phyloP scores from a whole-genome alignment of 2,113 vertebrate genomes.

The Mirza zaza region DNA sequence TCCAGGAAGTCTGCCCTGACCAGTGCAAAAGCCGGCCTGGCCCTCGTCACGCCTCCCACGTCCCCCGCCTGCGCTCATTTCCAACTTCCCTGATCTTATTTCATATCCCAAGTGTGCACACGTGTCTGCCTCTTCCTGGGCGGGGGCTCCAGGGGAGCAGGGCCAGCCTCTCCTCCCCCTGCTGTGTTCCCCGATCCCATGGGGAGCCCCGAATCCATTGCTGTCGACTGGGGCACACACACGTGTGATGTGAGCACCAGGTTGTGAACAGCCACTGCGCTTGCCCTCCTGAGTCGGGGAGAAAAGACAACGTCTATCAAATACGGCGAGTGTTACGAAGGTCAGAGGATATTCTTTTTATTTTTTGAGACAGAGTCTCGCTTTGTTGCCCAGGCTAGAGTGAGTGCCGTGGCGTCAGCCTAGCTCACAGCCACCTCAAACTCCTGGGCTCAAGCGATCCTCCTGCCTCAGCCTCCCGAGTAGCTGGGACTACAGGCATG shows the following conservation, averaged over 20 bases:
- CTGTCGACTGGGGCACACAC: accelerated
- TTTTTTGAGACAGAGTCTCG: too few relatives aligned
- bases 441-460: too few relatives aligned
- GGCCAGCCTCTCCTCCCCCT: not conserved
- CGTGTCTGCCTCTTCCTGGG: not conserved
- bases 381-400: too few relatives aligned
- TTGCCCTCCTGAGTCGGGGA: not conserved
- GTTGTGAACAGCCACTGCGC: not conserved
- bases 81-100: too few relatives aligned
- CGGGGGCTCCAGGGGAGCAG: not conserved
- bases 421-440: too few relatives aligned
- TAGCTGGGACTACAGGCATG: too few relatives aligned
- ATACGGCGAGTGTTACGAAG: accelerated
- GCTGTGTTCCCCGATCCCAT: accelerated
- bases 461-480: too few relatives aligned
- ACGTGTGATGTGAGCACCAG: too few relatives aligned
- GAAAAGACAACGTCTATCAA: too few relatives aligned
- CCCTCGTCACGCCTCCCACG: accelerated
- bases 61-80: too few relatives aligned
- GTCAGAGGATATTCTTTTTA: too few relatives aligned
- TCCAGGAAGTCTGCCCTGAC: not conserved
- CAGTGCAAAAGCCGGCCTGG: accelerated
- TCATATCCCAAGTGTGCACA: accelerated
- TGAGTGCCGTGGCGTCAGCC: too few relatives aligned
- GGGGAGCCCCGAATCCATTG: accelerated